Percentiles rank a stretch among this genome's conserved stretches.
These are phyloP conservation scores for Cotesia vestalis DNA, from an alignment of 1,140 invertebrate genomes.

Conservation along the genomic window DNA sequence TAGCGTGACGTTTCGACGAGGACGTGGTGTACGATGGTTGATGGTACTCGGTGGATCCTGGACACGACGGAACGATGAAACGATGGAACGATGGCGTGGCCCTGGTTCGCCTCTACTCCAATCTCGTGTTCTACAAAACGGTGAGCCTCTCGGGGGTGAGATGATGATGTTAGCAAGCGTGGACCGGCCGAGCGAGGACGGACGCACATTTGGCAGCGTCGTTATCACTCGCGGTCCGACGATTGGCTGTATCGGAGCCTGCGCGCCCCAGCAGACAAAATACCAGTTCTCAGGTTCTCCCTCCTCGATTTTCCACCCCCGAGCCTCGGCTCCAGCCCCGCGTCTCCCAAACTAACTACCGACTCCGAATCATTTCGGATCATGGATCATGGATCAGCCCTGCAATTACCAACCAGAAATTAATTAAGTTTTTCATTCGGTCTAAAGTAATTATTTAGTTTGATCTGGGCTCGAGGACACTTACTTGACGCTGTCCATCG, in stretches of 20 bases:
- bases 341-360: conserved; percentile 54
- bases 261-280: conserved; percentile 48
- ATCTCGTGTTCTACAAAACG: conserved; percentile 26
- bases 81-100: conserved; percentile 12
- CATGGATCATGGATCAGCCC: conserved; percentile 42
- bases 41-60: conserved; percentile 13
- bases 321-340: conserved; percentile 32
- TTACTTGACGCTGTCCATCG: neutral
- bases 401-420: no score
- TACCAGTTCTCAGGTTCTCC: conserved; percentile 6
- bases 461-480: no score
- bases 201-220: conserved; percentile 62
- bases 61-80: conserved; percentile 19
- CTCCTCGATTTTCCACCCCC: conserved; percentile 28
- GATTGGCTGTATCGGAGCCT: conserved; percentile 67
- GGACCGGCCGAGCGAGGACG: conserved; percentile 56
- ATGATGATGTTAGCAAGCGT: conserved; percentile 51
- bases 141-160: conserved; percentile 37
- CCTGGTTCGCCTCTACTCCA: conserved; percentile 15
- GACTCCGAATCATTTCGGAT: conserved; percentile 58
- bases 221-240: conserved; percentile 65
- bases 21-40: no score
- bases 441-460: no score
- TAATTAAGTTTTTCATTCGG: no score
- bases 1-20: no score